Conservation (phyloP, 2,888 invertebrate species). For the Neria commutata region DNA sequence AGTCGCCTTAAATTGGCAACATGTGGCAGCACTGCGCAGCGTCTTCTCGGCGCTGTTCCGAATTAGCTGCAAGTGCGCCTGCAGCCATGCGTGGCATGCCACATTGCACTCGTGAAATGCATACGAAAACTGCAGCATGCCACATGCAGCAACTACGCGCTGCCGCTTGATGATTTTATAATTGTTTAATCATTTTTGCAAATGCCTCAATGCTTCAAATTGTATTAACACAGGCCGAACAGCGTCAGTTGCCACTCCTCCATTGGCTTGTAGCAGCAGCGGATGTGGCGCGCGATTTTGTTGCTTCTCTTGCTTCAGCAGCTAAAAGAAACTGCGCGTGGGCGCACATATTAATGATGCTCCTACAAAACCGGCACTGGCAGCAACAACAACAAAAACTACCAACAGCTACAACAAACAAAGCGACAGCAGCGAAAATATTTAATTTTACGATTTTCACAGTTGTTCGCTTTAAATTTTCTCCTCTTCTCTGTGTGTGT, state of each 20-base stretch:
- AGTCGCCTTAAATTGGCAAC: no score
- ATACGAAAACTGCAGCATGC: background rate
- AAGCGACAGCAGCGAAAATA: no score
- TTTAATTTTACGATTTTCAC: slow-evolving; percentile 4
- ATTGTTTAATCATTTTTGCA: background rate
- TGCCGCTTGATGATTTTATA: background rate
- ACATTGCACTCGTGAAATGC: no score
- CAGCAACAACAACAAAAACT: no score
- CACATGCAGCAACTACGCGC: background rate
- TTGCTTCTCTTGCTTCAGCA: background rate
- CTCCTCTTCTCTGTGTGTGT: no score
- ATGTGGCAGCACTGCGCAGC: background rate
- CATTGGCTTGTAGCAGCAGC: background rate
- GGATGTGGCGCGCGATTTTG: slow-evolving; percentile 5
- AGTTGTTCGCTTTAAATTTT: slow-evolving; percentile 1
- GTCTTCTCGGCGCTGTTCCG: no score
- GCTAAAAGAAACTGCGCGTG: background rate
- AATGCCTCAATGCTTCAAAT: background rate
- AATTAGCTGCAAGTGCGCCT: no score
- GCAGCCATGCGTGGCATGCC: no score
- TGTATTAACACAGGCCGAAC: no score
- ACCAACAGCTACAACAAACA: no score
- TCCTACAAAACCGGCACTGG: background rate
- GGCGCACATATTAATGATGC: background rate
- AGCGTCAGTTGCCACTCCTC: no score